A percentile compares a stretch with the other conserved stretches of the same genome.
phyloP scores from a whole-genome alignment of 2,888 invertebrate genomes.

The Cryptops parisi region DNA sequence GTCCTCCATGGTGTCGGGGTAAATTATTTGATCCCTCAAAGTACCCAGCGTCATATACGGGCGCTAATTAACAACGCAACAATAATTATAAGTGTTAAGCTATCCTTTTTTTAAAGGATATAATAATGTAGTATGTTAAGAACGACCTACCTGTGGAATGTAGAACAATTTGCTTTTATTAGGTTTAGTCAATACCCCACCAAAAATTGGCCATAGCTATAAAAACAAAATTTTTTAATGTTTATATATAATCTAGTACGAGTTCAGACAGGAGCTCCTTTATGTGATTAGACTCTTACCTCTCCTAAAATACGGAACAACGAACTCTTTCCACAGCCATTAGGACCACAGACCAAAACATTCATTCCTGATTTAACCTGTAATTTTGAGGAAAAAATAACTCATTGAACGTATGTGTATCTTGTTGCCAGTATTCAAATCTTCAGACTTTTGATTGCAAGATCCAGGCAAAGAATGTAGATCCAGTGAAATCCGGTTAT shows the following conservation, averaged over 20 bases:
- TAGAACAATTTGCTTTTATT: constrained; percentile 89
- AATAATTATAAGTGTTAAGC: too few species aligned
- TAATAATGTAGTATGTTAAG: too few species aligned
- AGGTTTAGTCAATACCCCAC: constrained; percentile 88
- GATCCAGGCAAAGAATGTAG: too few species aligned
- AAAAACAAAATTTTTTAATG: constrained; percentile 17
- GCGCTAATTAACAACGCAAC: too few species aligned
- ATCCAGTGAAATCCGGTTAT: too few species aligned
- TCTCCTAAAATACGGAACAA: constrained; percentile 92
- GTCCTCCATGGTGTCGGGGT: constrained; percentile 68
- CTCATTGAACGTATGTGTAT: too few species aligned
- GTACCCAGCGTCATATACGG: constrained; percentile 98
- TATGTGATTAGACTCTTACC: constrained; percentile 27
- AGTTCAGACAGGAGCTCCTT: too few species aligned
- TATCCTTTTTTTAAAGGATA: too few species aligned
- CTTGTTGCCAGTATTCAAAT: too few species aligned
- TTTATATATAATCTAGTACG: constrained; percentile 3
- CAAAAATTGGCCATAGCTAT: constrained; percentile 88
- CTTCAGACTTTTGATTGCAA: too few species aligned
- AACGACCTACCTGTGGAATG: constrained; percentile 48
- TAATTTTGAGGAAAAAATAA: constrained; percentile 4
- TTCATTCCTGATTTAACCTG: constrained; percentile 81
- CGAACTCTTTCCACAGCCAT: constrained; percentile 96
- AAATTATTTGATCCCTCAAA: constrained; percentile 79
- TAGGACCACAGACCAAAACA: constrained; percentile 95